Evolutionary conservation across 2,888 invertebrate genomes (phyloP), one percentile per base, ranked within the genome.

Genomic region (Noctuana brunneofusca): DNA sequence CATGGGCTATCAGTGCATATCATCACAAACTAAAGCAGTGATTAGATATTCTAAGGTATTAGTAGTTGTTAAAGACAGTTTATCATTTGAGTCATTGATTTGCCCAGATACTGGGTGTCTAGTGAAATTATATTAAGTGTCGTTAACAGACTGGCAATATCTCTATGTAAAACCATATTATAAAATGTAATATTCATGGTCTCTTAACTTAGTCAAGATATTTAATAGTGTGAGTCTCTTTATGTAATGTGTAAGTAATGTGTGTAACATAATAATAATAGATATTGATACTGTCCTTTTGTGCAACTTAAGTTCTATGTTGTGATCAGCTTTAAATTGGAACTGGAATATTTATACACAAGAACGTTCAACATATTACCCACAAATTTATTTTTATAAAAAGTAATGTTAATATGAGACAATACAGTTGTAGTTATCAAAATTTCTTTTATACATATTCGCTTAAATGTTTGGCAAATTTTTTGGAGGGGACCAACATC

Each of bases 161-260:
- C 87, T 90, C 87, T 89, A 87, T 86, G 81, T 87, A 81, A 72
- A 83, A 89, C 87, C 87, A 88, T 89, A 90, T 24, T 89, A 84
- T 87, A 85, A 88, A 83, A 75, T 87, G 81, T 90, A 87, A 87
- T 87, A 87, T 85, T 86, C 71, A 75, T 91, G 90, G 91, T 92
- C 91, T 92, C 91, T 84, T 89, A 87, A 87, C 70, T 88, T 90
- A 92, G 91, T 92, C 91, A 91, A 90, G 84, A 87, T 90, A 89
- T 90, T 87, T 88, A 89, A 85, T 90, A 90, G 89, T 84, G 84
- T 82, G 90, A 90, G 89, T 91, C 90, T 91, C 89, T 89, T 89
- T 75, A 75, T 85, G 82, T 82, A 86, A 55, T 79, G 75, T 85
- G 71, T 89, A 89, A 89, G 86, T 87, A 81, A 85, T 80, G 77